A percentile compares a stretch with the other conserved stretches of the same genome.
phyloP scores from a whole-genome alignment of 2,797 vertebrate genomes.

The Pantherophis vulpinus region DNA sequence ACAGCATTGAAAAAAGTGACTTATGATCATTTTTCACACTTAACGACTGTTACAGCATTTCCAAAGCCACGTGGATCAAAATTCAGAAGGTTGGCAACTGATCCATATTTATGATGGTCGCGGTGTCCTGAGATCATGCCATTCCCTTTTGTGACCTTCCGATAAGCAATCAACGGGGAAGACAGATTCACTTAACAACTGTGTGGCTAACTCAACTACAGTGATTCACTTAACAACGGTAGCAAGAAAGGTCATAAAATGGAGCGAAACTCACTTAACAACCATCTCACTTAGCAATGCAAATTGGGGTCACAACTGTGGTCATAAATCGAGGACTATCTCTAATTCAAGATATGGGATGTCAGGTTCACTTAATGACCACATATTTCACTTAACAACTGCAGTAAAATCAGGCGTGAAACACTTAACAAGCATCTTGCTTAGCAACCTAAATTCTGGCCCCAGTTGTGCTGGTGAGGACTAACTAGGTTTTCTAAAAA shows the following conservation, averaged over 20 bases:
- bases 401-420: too few species aligned
- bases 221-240: not conserved
- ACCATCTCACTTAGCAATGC: not conserved
- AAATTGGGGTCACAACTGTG: not conserved
- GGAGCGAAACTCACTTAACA: not conserved
- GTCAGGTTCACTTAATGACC: too few species aligned
- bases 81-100: not conserved
- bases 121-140: accelerated
- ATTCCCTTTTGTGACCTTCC: not conserved
- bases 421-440: too few species aligned
- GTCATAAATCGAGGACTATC: not conserved
- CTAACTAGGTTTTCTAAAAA: not conserved
- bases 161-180: not conserved
- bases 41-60: not conserved
- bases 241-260: not conserved
- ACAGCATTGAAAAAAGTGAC: not conserved
- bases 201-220: not conserved
- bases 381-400: too few species aligned
- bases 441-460: too few species aligned
- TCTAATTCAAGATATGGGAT: too few species aligned
- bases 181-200: not conserved
- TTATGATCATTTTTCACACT: not conserved
- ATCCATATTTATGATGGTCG: not conserved
- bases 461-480: too few species aligned
- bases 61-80: not conserved